These are phyloP conservation scores for Chaetophractus vellerosus DNA, from an alignment of 2,797 vertebrate genomes.

Conservation along the genomic window DNA sequence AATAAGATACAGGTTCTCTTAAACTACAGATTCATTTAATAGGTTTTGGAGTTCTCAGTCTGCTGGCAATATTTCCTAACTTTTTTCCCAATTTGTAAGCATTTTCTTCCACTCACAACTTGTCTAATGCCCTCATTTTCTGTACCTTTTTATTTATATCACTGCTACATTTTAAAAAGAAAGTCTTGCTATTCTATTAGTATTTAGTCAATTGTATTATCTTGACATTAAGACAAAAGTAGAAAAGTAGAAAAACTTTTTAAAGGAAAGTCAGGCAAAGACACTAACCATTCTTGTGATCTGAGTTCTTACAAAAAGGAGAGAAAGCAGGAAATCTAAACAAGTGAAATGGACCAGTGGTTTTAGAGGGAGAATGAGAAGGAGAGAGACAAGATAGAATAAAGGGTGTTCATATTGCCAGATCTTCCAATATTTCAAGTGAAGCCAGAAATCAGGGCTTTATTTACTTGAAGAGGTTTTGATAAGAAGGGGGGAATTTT, in stretches of 20 bases:
- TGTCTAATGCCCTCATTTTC: neutral
- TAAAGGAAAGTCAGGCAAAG: slow-evolving; percentile 78
- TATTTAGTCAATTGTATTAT: neutral
- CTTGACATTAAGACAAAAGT: slow-evolving; percentile 55
- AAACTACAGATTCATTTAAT: slow-evolving; percentile 30
- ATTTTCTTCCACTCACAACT: neutral
- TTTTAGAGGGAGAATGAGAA: slow-evolving; percentile 14
- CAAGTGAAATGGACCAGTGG: neutral
- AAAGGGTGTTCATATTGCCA: neutral
- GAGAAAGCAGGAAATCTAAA: slow-evolving; percentile 72
- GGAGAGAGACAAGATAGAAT: neutral
- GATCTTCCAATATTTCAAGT: neutral
- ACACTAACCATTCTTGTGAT: slow-evolving; percentile 32
- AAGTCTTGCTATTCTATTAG: slow-evolving; percentile 37
- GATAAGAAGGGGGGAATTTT: neutral
- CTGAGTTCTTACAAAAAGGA: slow-evolving; percentile 35
- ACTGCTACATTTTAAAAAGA: slow-evolving; percentile 35
- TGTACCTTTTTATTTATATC: slow-evolving; percentile 33
- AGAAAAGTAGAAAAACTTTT: slow-evolving; percentile 77
- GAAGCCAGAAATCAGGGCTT: neutral
- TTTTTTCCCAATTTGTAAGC: neutral
- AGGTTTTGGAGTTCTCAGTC: slow-evolving; percentile 43
- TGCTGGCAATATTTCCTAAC: neutral
- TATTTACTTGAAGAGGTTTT: slow-evolving; percentile 35
- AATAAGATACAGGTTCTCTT: slow-evolving; percentile 43